These are phyloP conservation scores for Notechis scutatus DNA, from an alignment of 2,113 vertebrate species.

Conservation along the genomic window DNA sequence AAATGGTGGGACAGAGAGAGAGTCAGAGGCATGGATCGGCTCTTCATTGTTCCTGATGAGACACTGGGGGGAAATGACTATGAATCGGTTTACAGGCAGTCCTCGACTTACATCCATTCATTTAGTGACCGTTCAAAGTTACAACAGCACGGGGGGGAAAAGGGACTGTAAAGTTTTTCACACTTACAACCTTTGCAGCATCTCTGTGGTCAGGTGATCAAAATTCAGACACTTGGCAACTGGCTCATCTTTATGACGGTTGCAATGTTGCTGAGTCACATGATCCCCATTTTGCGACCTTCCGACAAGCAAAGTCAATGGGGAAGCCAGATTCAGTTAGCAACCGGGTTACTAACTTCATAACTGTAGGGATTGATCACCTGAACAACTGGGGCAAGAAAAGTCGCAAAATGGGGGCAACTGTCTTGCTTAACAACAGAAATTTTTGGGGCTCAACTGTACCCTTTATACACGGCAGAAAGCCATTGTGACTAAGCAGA, in stretches of 20 bases:
- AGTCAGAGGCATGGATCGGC: background rate
- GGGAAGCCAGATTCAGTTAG: background rate
- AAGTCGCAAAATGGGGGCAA: background rate
- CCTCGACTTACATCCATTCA: background rate
- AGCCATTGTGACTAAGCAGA: background rate
- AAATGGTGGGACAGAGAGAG: rapidly evolving
- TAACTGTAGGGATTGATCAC: background rate
- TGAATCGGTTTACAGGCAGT: background rate
- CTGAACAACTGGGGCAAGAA: background rate
- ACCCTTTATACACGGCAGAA: background rate
- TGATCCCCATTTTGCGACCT: background rate
- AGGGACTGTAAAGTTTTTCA: background rate
- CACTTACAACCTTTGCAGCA: background rate
- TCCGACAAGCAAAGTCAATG: background rate
- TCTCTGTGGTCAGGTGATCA: background rate
- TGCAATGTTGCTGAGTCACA: too few species aligned
- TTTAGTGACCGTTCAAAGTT: background rate
- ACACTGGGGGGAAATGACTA: background rate
- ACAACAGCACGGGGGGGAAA: background rate
- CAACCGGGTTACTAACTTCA: background rate
- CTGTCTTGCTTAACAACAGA: background rate
- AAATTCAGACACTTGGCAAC: background rate
- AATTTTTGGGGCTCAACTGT: background rate
- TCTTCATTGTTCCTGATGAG: background rate
- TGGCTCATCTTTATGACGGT: background rate